These are phyloP conservation scores for Drosophila saltans DNA, from an alignment of 1,140 invertebrate species.

Conservation along the genomic window DNA sequence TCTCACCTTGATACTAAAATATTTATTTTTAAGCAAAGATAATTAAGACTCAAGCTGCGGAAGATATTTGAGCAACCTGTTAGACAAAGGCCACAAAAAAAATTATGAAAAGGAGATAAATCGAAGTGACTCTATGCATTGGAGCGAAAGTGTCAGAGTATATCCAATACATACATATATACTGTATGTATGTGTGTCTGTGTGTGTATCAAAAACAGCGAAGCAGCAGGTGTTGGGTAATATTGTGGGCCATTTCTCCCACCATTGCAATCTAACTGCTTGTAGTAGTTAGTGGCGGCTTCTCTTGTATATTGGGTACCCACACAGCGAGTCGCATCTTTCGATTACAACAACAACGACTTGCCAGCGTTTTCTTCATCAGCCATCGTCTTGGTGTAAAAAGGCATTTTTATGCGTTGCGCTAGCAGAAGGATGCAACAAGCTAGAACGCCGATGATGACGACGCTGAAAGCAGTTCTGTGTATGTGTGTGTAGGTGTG, in stretches of 20 bases:
- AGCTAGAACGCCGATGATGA: slow-evolving; percentile 52
- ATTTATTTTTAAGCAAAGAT: background rate
- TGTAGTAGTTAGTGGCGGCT: slow-evolving; percentile 37
- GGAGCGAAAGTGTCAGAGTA: slow-evolving; percentile 47
- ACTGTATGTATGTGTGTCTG: slow-evolving; percentile 26
- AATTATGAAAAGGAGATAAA: slow-evolving; percentile 22
- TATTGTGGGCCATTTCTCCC: slow-evolving; percentile 58
- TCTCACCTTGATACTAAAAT: too few relatives aligned
- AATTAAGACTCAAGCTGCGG: slow-evolving; percentile 36
- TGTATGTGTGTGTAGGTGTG: background rate
- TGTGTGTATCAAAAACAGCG: slow-evolving; percentile 50
- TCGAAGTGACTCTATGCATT: slow-evolving; percentile 8
- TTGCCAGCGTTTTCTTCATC: slow-evolving; percentile 4
- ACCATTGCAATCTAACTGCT: slow-evolving; percentile 17
- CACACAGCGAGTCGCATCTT: slow-evolving; percentile 73
- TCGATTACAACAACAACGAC: slow-evolving; percentile 61
- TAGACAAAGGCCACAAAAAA: background rate
- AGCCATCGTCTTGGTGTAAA: slow-evolving; percentile 50
- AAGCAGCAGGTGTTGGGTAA: slow-evolving; percentile 75
- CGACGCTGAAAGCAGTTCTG: slow-evolving; percentile 40
- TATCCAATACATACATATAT: slow-evolving; percentile 1
- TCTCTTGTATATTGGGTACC: slow-evolving; percentile 43
- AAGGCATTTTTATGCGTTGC: slow-evolving; percentile 73
- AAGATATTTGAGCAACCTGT: slow-evolving; percentile 22
- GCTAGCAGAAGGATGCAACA: slow-evolving; percentile 69